phyloP scores from a whole-genome alignment of 92 coral and sea anemone species.

The Montipora capitata region DNA sequence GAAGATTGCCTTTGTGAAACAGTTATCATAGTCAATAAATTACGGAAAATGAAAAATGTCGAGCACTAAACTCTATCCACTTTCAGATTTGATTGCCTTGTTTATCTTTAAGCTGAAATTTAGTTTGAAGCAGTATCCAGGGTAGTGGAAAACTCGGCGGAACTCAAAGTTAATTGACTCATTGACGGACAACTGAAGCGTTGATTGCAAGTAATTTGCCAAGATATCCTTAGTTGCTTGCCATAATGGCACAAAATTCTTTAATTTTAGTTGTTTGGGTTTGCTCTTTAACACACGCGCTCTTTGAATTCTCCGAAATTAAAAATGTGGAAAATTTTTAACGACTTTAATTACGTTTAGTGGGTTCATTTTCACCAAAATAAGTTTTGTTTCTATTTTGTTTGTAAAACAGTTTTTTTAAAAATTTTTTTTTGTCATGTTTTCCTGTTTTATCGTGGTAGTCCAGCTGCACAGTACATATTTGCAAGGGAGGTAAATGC shows the following conservation, averaged over 20 bases:
- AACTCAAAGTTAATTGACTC: slow-evolving; percentile 8
- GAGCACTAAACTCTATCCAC: too few relatives aligned
- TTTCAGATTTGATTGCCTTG: too few relatives aligned
- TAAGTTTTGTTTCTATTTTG: not conserved
- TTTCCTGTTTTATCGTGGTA: not conserved
- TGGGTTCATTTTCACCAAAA: not conserved
- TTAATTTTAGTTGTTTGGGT: not conserved
- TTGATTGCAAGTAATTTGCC: not conserved
- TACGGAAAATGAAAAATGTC: too few relatives aligned
- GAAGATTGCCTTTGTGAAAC: too few relatives aligned
- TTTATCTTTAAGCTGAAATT: too few relatives aligned
- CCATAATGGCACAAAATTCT: not conserved
- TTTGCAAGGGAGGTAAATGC: not conserved
- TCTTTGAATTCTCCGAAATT: not conserved
- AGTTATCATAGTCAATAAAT: too few relatives aligned
- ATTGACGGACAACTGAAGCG: not conserved
- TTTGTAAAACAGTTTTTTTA: not conserved
- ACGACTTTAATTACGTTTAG: not conserved
- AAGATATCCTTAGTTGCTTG: not conserved
- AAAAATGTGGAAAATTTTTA: not conserved
- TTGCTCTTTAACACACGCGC: not conserved
- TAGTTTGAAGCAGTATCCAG: too few relatives aligned
- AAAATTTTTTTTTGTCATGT: not conserved
- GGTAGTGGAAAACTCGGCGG: not conserved
- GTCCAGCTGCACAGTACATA: not conserved